These are phyloP conservation scores for Epinephelus fuscoguttatus DNA, from an alignment of 2,113 vertebrate genomes.

Conservation along the genomic window DNA sequence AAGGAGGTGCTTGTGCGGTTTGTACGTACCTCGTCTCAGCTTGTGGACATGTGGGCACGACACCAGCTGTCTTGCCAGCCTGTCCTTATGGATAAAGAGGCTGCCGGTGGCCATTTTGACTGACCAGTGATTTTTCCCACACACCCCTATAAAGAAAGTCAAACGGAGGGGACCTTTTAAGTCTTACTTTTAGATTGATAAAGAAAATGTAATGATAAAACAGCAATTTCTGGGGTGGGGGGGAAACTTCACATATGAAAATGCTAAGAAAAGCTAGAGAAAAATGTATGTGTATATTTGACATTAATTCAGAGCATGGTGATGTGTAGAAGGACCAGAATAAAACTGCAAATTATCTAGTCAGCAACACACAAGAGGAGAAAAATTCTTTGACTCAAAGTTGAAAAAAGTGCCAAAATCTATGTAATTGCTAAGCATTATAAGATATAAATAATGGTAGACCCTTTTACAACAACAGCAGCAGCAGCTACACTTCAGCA, in stretches of 20 bases:
- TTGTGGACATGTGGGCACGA: conserved; percentile 57
- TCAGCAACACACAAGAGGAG: neutral
- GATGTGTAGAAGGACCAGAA: neutral
- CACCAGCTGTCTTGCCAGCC: conserved; percentile 68
- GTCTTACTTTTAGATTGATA: conserved; percentile 30
- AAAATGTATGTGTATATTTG: neutral
- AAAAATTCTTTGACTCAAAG: no score
- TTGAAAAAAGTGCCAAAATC: neutral
- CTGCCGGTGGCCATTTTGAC: conserved; percentile 64
- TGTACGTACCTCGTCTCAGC: conserved; percentile 61
- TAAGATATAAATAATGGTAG: conserved; percentile 22
- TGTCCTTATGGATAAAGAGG: conserved; percentile 72
- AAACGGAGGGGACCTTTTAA: conserved; percentile 67
- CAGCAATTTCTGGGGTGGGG: conserved; percentile 13
- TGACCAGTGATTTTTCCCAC: conserved; percentile 72
- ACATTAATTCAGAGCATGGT: neutral
- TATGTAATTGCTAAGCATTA: conserved; percentile 10
- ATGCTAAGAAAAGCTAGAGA: neutral
- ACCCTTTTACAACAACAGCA: conserved; percentile 20
- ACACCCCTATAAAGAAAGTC: conserved; percentile 72
- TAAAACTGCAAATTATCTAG: neutral
- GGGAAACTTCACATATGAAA: neutral
- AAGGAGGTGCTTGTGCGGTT: conserved; percentile 16
- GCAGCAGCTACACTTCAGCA: conserved; percentile 7
- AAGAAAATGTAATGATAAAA: conserved; percentile 2